Evolutionary conservation across 1,140 invertebrate species (phyloP), one percentile per base, ranked within the genome.

Genomic region (Drosophila sucinea): DNA sequence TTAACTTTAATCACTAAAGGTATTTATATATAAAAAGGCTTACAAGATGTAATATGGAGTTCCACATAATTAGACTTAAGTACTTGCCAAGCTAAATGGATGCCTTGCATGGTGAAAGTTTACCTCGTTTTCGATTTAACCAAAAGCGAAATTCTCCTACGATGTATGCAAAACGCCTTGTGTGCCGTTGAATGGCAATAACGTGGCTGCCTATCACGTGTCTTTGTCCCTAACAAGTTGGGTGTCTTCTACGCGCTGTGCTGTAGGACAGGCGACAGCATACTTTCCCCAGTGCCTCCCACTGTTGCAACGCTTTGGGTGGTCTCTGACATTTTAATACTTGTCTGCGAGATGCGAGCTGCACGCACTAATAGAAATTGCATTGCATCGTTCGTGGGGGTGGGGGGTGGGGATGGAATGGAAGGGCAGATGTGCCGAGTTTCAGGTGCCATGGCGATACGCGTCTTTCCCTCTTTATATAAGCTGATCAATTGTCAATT

Each of bases 401-500:
- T n/a, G 11, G 41, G n/a, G 32, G 32, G 32, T 33, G 32, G 5
- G 32, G 32, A 5, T 33, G 17, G 17, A 38, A 11, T 38, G 35
- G 8, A 38, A 38, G 35, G 35, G 10, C 35, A 38, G 8, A 35
- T 35, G 33, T 35, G 7, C 2, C 17, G 4, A 44, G 41, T 44
- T 17, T 62, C 66, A 55, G 33, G 60, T 77, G 79, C 40, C 35
- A 38, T 38, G 35, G 35, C 10, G 35, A 38, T 38, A 38, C 35
- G 3, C 4, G 10, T 38, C 11, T 38, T 4, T 38, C 35, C 11
- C 38, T n/a, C 64, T 44, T 74, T 80, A 90, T 87, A 73, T 87
- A 87, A 87, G 80, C 84, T 77, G 81, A 89, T 89, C 80, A 84
- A 75, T 87, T 87, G 84, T 62, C 84, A 70, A 83, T 61, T 77